Conservation (phyloP, 2,113 vertebrate species). For the Dicentrarchus labrax region DNA sequence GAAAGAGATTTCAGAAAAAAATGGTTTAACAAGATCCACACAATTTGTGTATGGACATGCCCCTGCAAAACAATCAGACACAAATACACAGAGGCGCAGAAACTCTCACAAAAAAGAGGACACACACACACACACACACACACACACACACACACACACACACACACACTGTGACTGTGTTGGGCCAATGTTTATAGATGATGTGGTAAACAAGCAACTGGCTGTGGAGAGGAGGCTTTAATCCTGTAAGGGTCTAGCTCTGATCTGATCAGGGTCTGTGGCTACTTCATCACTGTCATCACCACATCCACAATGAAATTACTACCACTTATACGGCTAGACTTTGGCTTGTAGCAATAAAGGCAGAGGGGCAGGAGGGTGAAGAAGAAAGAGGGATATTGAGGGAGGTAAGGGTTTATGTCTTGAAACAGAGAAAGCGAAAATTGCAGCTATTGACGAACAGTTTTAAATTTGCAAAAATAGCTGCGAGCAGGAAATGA, state of each 20-base stretch:
- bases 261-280: constrained; percentile 76
- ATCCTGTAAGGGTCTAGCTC: constrained; percentile 72
- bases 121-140: background rate
- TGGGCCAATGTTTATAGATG: constrained; percentile 57
- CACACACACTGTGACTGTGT: background rate
- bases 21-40: constrained; percentile 25
- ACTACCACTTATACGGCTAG: constrained; percentile 64
- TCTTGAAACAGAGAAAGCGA: background rate
- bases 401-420: background rate
- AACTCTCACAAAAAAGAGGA: background rate
- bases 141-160: constrained; percentile 20
- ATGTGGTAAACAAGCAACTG: constrained; percentile 62
- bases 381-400: constrained; percentile 5
- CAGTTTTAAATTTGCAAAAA: constrained; percentile 4
- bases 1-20: constrained; percentile 44
- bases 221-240: constrained; percentile 70
- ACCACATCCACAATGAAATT: constrained; percentile 79
- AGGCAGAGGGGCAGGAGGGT: background rate
- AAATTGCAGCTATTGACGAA: constrained; percentile 2
- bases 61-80: constrained; percentile 24
- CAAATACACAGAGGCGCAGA: constrained; percentile 12
- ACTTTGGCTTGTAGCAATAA: constrained; percentile 55
- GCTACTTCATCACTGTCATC: constrained; percentile 84
- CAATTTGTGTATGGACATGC: constrained; percentile 35
- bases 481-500: background rate